These are phyloP conservation scores for Phyllostomus discolor DNA, from an alignment of 2,113 vertebrate species.

Conservation along the genomic window DNA sequence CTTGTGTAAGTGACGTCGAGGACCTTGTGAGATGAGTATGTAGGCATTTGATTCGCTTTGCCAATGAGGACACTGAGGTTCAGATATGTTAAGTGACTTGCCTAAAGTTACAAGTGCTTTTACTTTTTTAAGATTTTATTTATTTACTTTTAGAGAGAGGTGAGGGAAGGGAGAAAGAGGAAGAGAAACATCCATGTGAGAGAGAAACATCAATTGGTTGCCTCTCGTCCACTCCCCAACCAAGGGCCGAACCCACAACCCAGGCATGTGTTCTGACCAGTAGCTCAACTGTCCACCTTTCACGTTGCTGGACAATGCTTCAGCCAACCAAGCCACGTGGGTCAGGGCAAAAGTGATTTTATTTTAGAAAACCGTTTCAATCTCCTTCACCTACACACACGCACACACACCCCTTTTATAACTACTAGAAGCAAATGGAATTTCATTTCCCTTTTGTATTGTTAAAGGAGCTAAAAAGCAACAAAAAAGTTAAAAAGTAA, in stretches of 20 bases:
- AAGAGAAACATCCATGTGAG: too few relatives aligned
- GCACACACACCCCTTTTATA: not conserved
- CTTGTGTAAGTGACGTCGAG: not conserved
- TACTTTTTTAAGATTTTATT: too few relatives aligned
- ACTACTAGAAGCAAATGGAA: not conserved
- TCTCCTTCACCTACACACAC: not conserved
- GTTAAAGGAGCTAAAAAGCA: slow-evolving; percentile 3
- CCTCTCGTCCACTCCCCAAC: too few relatives aligned
- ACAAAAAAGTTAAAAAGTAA: not conserved
- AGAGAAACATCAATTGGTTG: too few relatives aligned
- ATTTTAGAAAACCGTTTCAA: not conserved
- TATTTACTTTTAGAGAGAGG: not conserved
- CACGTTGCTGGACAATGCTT: not conserved
- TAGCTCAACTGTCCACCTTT: not conserved
- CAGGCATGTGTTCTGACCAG: not conserved
- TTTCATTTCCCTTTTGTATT: slow-evolving; percentile 9
- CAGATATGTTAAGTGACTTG: not conserved
- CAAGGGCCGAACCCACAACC: not conserved
- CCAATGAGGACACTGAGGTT: not conserved
- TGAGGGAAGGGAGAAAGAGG: not conserved
- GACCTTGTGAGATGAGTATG: not conserved
- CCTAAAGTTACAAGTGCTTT: not conserved
- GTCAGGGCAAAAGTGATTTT: not conserved
- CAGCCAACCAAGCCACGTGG: not conserved
- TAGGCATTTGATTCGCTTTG: not conserved